Base-by-base conservation (phyloP, 1,140 invertebrate species). In the Gonioctena quinquepunctata region DNA sequence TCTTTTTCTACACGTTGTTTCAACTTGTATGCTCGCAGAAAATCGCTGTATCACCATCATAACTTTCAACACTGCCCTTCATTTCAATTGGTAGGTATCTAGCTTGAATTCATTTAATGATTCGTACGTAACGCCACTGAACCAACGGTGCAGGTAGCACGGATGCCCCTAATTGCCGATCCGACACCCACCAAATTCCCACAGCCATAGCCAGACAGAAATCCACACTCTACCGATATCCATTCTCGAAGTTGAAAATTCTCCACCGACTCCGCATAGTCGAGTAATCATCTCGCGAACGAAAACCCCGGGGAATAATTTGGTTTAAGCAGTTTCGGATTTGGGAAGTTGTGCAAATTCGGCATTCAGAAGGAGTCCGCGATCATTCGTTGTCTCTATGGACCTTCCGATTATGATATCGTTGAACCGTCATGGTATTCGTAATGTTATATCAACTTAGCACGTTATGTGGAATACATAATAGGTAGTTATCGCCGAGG, bases 401-500 rank as follows among this genome's bases (percentile, higher is more conserved):
- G 52, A 54, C 18, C 22, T 23, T 54, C n/a, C 52, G 18, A 54
- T 54, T 54, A 54, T 54, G 52, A 23, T 54, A 54, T 54, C 52
- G 52, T 54, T 19, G 18, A 54, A 54, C 7, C 52, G 52, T 54
- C 18, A 23, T 11, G 52, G 22, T 54, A 54, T 19, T 54, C 52
- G 52, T 18, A 54, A 54, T 6, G 22, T 23, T 54, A 54, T 54
- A 54, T 54, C 52, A 54, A 54, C 52, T 54, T 22, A 54, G 52
- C 19, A 54, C 11, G 52, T 54, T 54, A 54, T 54, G 19, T 23
- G 52, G 52, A 54, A 54, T 54, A 18, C 52, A 13, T 54, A 54
- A 54, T 54, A 19, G 52, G 52, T 54, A 54, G 52, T 18, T 54
- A 19, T 54, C 52, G n/a, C n/a, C n/a, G 52, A 7, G 52, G 22